These are phyloP conservation scores for Habrosyne pyritoides DNA, from an alignment of 2,888 invertebrate genomes.

Conservation along the genomic window DNA sequence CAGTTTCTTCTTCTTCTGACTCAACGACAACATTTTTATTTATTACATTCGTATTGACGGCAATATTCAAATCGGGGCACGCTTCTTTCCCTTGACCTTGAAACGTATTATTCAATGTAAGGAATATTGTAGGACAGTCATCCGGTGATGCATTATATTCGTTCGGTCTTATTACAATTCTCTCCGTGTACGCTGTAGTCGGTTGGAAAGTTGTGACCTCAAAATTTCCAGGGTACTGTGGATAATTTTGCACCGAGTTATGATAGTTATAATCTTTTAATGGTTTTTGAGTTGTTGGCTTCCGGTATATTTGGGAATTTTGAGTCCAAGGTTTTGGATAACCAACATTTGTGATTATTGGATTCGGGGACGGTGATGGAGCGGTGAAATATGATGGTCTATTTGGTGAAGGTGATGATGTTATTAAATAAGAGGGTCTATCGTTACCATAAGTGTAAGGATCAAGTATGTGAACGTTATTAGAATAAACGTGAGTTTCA, in stretches of 20 bases:
- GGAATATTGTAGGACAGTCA: conserved; percentile 83
- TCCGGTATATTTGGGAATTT: conserved; percentile 32
- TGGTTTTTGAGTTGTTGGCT: conserved; percentile 62
- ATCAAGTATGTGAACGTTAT: conserved; percentile 60
- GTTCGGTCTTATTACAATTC: conserved; percentile 75
- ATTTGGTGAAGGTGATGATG: conserved; percentile 27
- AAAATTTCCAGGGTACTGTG: conserved; percentile 48
- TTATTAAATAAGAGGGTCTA: not conserved
- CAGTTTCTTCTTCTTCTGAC: conserved; percentile 66
- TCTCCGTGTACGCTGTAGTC: conserved; percentile 66
- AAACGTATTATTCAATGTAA: conserved; percentile 80
- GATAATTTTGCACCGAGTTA: conserved; percentile 51
- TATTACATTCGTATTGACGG: conserved; percentile 87
- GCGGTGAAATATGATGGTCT: conserved; percentile 63
- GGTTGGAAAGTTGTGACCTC: conserved; percentile 76
- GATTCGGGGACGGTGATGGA: conserved; percentile 47
- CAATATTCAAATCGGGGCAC: conserved; percentile 87
- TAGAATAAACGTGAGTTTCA: conserved; percentile 57
- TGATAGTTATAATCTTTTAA: conserved; percentile 59
- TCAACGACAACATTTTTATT: conserved; percentile 82
- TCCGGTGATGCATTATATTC: conserved; percentile 70
- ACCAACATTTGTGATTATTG: conserved; percentile 73
- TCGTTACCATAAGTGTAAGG: conserved; percentile 11
- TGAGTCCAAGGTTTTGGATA: conserved; percentile 64
- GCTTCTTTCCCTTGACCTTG: conserved; percentile 85